Base-by-base conservation (phyloP, 2,797 vertebrate species). In the Lutjanus argentimaculatus region DNA sequence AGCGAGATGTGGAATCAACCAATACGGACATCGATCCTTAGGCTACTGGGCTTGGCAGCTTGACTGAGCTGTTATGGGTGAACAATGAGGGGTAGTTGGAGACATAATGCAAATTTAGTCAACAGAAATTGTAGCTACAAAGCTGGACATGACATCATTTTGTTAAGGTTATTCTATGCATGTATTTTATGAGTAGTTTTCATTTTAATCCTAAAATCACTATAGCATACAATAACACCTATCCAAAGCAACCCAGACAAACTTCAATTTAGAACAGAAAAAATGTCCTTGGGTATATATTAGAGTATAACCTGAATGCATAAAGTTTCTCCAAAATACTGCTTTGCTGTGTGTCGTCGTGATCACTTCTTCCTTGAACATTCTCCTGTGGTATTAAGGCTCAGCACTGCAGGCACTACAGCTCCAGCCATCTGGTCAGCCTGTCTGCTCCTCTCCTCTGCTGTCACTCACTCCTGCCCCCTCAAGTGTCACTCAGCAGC, bases 371-470 rank as follows among this genome's bases (percentile, higher is more conserved):
- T 83, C 42, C 56, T 82, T 82, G 83, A 87, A 89, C 65, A 67
- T 79, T 88, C 80, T 83, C 82, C 85, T 79, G 77, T 88, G 85
- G 85, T 88, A 82, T 89, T 90, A 88, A 85, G 87, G 91, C 83
- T 75, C 87, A 84, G 87, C 78, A 88, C 90, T 90, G 85, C 86
- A 91, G 88, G 89, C 89, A 63, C 81, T 88, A 69, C 86, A 92
- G 83, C 90, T 94, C 84, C 67, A 87, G 94, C 95, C 95, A 95
- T 95, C 95, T 96, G 94, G 93, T 93, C 92, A 79, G 83, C 88
- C 91, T 93, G 93, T 91, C 92, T 94, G 89, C 88, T 94, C 82
- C 74, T 86, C 89, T 90, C 78, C 88, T 92, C 86, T 80, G 72
- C 91, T 92, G 90, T 93, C 92, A 90, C 82, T 93, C 90, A 89